Conservation (phyloP, 1,140 invertebrate genomes). For the Scaptomyza montana region DNA sequence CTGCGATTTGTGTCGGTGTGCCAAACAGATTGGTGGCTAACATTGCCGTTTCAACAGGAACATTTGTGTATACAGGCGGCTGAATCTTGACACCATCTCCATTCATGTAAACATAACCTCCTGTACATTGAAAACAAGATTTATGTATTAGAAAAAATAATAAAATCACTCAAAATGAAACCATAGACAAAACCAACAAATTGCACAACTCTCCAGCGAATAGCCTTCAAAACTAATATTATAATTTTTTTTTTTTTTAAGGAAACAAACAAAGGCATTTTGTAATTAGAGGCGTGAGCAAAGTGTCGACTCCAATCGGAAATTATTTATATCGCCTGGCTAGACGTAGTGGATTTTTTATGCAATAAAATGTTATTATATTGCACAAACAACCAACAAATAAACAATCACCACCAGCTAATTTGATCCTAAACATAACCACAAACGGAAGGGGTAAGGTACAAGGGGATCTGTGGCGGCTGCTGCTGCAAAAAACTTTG, state of each 20-base stretch:
- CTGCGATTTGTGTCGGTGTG: slow-evolving; percentile 77
- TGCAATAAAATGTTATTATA: slow-evolving; percentile 14
- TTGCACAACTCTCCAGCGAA: too few species aligned
- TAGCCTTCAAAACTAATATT: too few species aligned
- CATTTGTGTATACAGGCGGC: slow-evolving; percentile 78
- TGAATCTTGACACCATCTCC: slow-evolving; percentile 82
- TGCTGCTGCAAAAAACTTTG: slow-evolving; percentile 39
- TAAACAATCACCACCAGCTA: slow-evolving; percentile 40
- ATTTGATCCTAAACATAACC: slow-evolving; percentile 57
- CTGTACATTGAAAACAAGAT: slow-evolving; percentile 38
- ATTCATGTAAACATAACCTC: slow-evolving; percentile 83
- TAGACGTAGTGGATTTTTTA: slow-evolving; percentile 1
- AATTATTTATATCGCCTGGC: not conserved
- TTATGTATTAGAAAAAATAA: not conserved
- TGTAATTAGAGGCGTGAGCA: not conserved
- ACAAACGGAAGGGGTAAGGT: slow-evolving; percentile 17
- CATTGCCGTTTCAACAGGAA: slow-evolving; percentile 83
- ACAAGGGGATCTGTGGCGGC: slow-evolving; percentile 13
- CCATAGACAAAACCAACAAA: too few species aligned
- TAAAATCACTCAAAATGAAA: not conserved
- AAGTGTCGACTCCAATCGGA: not conserved
- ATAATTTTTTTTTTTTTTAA: too few species aligned
- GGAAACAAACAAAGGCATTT: too few species aligned
- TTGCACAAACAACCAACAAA: slow-evolving; percentile 43
- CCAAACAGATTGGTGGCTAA: slow-evolving; percentile 80